A percentile compares a stretch with the other conserved stretches of the same genome.
These are phyloP conservation scores for Sarcophilus harrisii DNA, from an alignment of 2,797 vertebrate genomes.

Conservation along the genomic window DNA sequence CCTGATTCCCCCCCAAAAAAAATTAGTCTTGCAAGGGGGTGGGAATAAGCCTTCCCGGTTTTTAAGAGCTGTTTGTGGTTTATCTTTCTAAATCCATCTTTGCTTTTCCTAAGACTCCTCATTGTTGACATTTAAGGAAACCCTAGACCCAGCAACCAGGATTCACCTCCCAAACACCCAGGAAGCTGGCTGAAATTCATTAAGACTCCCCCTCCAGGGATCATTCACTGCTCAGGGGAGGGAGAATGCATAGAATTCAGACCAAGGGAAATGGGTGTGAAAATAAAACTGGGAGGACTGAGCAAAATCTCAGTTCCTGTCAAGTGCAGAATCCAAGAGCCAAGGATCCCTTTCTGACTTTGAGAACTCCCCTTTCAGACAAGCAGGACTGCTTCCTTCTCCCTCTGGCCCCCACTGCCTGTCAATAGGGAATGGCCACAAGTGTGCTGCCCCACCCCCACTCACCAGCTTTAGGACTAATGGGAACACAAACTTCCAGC, in stretches of 20 bases:
- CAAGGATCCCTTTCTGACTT: not conserved
- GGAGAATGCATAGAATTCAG: not conserved
- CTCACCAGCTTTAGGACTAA: conserved; percentile 8
- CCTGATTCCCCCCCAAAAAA: not conserved
- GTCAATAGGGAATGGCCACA: not conserved
- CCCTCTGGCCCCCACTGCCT: not conserved
- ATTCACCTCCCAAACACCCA: conserved; percentile 25
- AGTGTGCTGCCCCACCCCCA: not conserved
- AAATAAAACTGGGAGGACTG: not conserved
- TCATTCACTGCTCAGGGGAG: conserved; percentile 2
- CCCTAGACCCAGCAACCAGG: not conserved
- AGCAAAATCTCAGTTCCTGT: not conserved
- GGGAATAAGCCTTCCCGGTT: conserved; percentile 6
- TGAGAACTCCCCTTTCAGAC: conserved; percentile 12
- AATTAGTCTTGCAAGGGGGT: conserved; percentile 11
- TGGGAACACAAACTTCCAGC: conserved; percentile 30
- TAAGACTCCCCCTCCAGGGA: conserved; percentile 20
- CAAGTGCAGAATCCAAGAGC: not conserved
- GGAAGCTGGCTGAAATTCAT: conserved; percentile 30
- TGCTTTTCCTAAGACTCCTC: conserved; percentile 25
- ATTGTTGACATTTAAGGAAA: conserved; percentile 12
- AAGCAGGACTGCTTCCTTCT: not conserved
- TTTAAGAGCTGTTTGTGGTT: conserved; percentile 44
- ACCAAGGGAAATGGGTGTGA: not conserved
- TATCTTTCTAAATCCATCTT: conserved; percentile 9